Evolutionary conservation across 2,797 vertebrate species (phyloP).

Genomic region (Podarcis lilfordi): DNA sequence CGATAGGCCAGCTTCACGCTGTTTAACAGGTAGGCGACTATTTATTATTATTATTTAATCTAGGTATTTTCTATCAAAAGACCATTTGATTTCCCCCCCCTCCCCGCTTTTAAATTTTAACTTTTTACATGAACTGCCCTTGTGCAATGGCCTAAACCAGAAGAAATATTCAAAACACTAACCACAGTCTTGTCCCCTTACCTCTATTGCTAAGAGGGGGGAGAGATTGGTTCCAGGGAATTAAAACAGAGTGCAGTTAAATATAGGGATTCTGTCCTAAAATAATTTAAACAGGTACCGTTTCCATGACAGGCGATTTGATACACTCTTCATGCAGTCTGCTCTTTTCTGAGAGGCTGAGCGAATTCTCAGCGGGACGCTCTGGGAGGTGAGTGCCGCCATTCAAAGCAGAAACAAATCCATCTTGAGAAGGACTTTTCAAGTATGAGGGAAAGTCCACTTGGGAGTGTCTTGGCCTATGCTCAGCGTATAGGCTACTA

Average conservation of each 20-base stretch:
- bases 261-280: constrained; percentile 63
- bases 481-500: constrained; percentile 83
- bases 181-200: constrained; percentile 61
- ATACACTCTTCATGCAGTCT: constrained; percentile 88
- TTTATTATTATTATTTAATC: constrained; percentile 68
- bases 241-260: constrained; percentile 65
- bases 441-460: constrained; percentile 92
- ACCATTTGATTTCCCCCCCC: constrained; percentile 59
- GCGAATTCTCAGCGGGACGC: constrained; percentile 82
- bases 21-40: constrained; percentile 72
- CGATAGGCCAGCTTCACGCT: constrained; percentile 74
- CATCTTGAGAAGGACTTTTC: constrained; percentile 89
- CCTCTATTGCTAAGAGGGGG: constrained; percentile 46
- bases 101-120: constrained; percentile 69
- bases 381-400: constrained; percentile 81
- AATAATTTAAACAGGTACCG: constrained; percentile 87
- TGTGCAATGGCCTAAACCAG: constrained; percentile 78
- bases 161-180: constrained; percentile 70
- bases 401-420: constrained; percentile 83
- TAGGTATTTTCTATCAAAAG: constrained; percentile 77
- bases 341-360: constrained; percentile 86
- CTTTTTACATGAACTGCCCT: constrained; percentile 73
- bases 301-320: constrained; percentile 90
- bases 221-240: constrained; percentile 74
- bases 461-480: constrained; percentile 81